Evolutionary conservation across 1,140 invertebrate species (phyloP).

Genomic region (Adelges cooleyi): DNA sequence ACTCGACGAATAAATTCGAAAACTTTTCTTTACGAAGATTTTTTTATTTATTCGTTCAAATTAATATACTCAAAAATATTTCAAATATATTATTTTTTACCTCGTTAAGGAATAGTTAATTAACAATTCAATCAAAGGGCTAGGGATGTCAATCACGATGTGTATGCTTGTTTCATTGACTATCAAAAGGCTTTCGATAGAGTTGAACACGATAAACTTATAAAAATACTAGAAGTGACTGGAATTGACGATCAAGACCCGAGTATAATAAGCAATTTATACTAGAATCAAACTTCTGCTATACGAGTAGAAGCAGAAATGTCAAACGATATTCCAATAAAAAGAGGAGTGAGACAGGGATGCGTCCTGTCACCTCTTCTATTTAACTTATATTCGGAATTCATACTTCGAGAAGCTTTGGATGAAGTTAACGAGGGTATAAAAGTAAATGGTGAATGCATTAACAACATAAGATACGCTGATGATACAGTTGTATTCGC

Average conservation of each 20-base stretch:
- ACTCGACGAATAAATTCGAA: too few species aligned
- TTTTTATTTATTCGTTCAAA: too few species aligned
- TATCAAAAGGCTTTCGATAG: slow-evolving; percentile 31
- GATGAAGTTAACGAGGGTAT: neutral
- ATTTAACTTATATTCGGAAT: neutral
- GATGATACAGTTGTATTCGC: neutral
- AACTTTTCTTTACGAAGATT: too few species aligned
- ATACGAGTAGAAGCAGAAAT: neutral
- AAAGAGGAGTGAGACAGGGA: neutral
- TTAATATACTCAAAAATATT: too few species aligned
- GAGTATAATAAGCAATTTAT: neutral
- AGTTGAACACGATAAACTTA: slow-evolving; percentile 26
- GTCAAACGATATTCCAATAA: neutral
- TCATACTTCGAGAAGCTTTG: neutral
- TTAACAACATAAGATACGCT: neutral
- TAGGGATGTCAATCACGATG: too few species aligned
- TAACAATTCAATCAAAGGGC: too few species aligned
- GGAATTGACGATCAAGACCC: neutral
- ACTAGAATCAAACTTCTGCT: neutral
- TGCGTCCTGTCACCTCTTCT: neutral
- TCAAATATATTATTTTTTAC: too few species aligned
- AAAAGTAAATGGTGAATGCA: neutral
- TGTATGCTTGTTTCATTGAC: slow-evolving; percentile 17
- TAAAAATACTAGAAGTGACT: slow-evolving; percentile 23
- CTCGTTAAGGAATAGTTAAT: too few species aligned